These are phyloP conservation scores for Pheosia gnoma DNA, from an alignment of 2,888 invertebrate species.

Conservation along the genomic window DNA sequence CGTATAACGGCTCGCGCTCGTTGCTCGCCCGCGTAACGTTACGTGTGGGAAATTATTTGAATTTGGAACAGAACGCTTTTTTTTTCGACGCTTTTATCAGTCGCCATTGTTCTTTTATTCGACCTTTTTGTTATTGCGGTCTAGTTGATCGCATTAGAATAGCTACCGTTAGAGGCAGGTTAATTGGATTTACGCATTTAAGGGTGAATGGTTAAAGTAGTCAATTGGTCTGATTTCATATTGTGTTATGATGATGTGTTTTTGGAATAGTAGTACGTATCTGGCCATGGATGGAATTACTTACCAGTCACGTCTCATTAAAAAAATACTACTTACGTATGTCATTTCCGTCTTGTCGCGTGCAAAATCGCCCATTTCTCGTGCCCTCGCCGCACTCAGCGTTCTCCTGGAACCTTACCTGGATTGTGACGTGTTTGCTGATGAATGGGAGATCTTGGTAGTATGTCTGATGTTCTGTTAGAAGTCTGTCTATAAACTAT, in stretches of 20 bases:
- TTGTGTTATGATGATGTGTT: not conserved
- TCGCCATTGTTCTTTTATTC: conserved; percentile 71
- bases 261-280: no score
- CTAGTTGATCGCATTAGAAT: conserved; percentile 58
- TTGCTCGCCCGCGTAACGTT: conserved; percentile 83
- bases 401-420: no score
- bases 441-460: no score
- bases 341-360: no score
- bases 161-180: conserved; percentile 47
- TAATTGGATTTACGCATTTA: conserved; percentile 21
- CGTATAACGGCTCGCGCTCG: conserved; percentile 80
- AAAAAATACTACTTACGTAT: no score
- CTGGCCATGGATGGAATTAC: no score
- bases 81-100: conserved; percentile 71
- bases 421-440: no score
- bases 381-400: no score
- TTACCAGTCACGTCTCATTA: no score
- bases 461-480: no score
- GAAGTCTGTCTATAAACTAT: no score
- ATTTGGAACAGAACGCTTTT: conserved; percentile 75
- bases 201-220: conserved; percentile 32
- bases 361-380: no score
- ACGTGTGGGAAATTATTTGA: conserved; percentile 84
- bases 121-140: conserved; percentile 59
- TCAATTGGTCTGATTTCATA: not conserved